Base-by-base conservation (phyloP, 37 sponge, comb jelly and placozoan species). In the Beroe ovata region DNA sequence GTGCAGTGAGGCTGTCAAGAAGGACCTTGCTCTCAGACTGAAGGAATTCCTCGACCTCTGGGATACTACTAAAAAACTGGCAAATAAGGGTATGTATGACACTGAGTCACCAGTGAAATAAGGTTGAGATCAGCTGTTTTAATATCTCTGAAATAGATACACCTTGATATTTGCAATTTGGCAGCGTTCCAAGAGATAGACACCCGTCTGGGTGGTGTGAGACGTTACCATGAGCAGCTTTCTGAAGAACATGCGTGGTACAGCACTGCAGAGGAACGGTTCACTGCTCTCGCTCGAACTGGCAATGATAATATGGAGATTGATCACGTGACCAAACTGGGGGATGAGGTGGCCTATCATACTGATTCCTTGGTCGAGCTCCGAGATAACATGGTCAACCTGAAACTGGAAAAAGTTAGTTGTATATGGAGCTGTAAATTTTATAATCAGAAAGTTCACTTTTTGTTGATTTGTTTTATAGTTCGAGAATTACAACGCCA, bases 131-230 rank as follows among this genome's bases (percentile, higher is more conserved):
- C n/a, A n/a, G n/a, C n/a, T n/a, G n/a, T n/a, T n/a, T n/a, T n/a
- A n/a, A n/a, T n/a, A n/a, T n/a, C n/a, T n/a, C n/a, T n/a, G n/a
- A n/a, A n/a, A n/a, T n/a, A n/a, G n/a, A n/a, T n/a, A n/a, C n/a
- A n/a, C n/a, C n/a, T n/a, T n/a, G n/a, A n/a, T n/a, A n/a, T n/a
- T n/a, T n/a, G n/a, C n/a, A n/a, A n/a, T n/a, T n/a, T n/a, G n/a
- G n/a, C 54, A 77, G 84, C 36, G 28, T 77, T 77, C 84, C 84
- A 35, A 19, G 84, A 77, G 84, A 77, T 77, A 40, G 84, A 77
- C 47, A 40, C 19, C 41, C n/a, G 84, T 23, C 84, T 77, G 38
- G 84, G 84, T 4, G 84, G 84, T 36, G 84, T 77, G 54, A 33
- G 84, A 36, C 8, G 47, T 33, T 77, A 77, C 84, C 84, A 77